Evolutionary conservation across 2,888 invertebrate species (phyloP).

Genomic region (Periphyllus acericola): DNA sequence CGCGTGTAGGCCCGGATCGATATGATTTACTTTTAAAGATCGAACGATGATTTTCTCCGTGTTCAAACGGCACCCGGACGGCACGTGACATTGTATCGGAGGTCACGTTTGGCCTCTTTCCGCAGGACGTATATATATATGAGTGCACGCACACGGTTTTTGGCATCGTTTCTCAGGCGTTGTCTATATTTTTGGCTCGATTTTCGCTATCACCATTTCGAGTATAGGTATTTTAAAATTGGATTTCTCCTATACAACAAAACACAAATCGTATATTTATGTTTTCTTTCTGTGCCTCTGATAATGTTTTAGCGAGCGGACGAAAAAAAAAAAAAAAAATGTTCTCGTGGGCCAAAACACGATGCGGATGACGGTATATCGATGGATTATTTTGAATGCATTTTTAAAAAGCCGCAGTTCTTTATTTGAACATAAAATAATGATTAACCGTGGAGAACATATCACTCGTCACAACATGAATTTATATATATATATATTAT

Average conservation of each 20-base stretch:
- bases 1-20: too few relatives aligned
- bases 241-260: conserved; percentile 23
- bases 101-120: conserved; percentile 21
- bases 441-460: neutral
- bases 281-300: conserved; percentile 4
- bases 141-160: conserved; percentile 16
- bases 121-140: neutral
- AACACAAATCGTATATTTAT: conserved; percentile 28
- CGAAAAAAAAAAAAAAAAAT: neutral
- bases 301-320: conserved; percentile 24
- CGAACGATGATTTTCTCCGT: neutral
- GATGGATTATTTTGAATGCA: conserved; percentile 10
- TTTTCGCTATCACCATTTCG: neutral
- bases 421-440: neutral
- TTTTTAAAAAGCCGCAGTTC: neutral
- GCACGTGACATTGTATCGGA: conserved; percentile 15
- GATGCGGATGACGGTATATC: too few relatives aligned
- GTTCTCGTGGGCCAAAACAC: conserved; percentile 29
- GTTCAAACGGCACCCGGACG: conserved; percentile 1
- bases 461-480: too few relatives aligned
- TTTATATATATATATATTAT: too few relatives aligned
- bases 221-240: conserved; percentile 51
- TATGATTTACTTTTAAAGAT: neutral
- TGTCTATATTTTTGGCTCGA: conserved; percentile 49
- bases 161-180: conserved; percentile 38